Conservation (phyloP, 2,113 vertebrate genomes). For the Carollia perspicillata region DNA sequence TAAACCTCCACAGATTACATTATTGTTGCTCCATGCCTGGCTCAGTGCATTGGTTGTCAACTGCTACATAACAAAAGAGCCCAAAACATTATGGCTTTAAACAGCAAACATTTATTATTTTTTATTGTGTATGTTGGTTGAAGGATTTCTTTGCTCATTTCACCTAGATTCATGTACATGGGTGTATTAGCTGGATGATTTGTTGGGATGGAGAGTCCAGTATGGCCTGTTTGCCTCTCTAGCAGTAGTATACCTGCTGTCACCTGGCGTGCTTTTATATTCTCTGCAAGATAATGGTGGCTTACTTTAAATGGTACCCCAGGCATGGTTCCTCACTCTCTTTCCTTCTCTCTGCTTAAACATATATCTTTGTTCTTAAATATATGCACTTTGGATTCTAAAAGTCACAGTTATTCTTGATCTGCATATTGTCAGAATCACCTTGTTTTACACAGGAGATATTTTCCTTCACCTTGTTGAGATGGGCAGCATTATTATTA, state of each 20-base stretch:
- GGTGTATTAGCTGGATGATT: not conserved
- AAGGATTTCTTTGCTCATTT: not conserved
- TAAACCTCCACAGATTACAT: not conserved
- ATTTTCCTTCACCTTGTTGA: not conserved
- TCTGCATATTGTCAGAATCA: not conserved
- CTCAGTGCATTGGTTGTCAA: not conserved
- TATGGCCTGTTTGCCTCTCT: not conserved
- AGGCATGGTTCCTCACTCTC: not conserved
- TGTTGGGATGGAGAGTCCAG: not conserved
- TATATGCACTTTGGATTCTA: not conserved
- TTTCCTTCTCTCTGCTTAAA: not conserved
- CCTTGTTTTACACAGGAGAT: not conserved
- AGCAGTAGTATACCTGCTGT: not conserved
- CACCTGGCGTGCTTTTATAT: not conserved
- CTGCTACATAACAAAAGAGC: not conserved
- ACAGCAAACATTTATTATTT: not conserved
- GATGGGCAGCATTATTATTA: not conserved
- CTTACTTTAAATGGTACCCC: not conserved
- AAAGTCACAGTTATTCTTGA: not conserved
- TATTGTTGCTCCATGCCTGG: not conserved
- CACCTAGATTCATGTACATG: not conserved
- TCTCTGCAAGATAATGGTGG: not conserved
- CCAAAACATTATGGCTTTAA: not conserved
- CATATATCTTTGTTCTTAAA: not conserved
- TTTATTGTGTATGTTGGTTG: not conserved